Evolutionary conservation across 2,113 vertebrate species (phyloP), one percentile per base, ranked within the genome.

Genomic region (Paramormyrops kingsleyae): DNA sequence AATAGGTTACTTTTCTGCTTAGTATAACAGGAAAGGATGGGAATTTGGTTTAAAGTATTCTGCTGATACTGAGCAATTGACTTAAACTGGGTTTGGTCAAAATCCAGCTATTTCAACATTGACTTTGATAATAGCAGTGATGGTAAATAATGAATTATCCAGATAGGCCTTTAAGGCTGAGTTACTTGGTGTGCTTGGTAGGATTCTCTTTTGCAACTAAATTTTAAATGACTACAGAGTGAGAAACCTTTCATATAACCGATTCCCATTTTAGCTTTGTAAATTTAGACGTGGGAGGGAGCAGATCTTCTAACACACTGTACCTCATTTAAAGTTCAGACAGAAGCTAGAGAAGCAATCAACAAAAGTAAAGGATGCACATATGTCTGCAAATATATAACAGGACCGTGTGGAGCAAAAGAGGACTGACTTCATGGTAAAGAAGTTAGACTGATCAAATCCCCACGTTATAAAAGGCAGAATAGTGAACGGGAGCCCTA

Each of bases 331-430:
- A 44, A 17, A 70, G 1, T 47, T 50, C 27, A 70, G 31, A 87
- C 15, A 8, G 53, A 39, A 6, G 19, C 39, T 66, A 42, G 13
- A 59, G 52, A 59, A 10, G 19, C 12, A 87, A 83, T 90, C 88
- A 91, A 87, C 89, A 90, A 90, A 90, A 89, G 87, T 77, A 89
- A 90, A 90, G 87, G 89, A 87, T 92, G 91, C 89, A 80, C 49
- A 53, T 88, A 90, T 90, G 92, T 90, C 42, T 90, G 86, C 88
- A 92, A 91, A 93, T 91, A 92, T 92, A 91, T 91, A 91, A 91
- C 87, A 89, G 52, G 89, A 92, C 50, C 85, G 86, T 46, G 77
- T 89, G 83, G 70, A 39, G 92, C 92, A 90, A 89, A 91, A 88
- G 3, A 50, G 56, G 84, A 87, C 84, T 92, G 87, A 92, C 92